Conservation (phyloP, 2,113 vertebrate species). For the Eonycteris spelaea region DNA sequence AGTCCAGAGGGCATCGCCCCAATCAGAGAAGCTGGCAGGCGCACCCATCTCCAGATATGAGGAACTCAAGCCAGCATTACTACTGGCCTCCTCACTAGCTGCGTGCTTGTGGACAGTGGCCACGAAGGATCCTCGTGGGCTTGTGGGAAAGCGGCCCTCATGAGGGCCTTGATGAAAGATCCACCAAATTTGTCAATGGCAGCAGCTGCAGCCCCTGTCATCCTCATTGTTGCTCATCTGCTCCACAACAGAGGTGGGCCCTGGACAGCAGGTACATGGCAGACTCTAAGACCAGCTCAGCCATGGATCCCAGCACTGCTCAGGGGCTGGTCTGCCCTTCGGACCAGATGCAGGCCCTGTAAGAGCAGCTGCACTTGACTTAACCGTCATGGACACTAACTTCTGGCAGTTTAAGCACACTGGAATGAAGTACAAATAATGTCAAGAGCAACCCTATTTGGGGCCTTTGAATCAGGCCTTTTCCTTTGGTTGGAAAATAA, state of each 20-base stretch:
- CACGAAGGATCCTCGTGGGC: background rate
- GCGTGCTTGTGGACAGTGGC: fast-evolving
- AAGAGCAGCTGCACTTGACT: background rate
- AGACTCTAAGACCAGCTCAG: background rate
- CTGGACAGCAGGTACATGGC: fast-evolving
- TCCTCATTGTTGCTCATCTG: background rate
- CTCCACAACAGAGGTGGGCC: background rate
- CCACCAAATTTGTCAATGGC: fast-evolving
- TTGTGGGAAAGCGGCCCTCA: background rate
- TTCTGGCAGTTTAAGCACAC: background rate
- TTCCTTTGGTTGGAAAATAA: background rate
- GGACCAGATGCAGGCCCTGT: background rate
- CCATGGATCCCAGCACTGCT: background rate
- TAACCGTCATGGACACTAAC: background rate
- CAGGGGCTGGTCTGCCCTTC: background rate
- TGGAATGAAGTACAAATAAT: background rate
- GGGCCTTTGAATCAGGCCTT: background rate
- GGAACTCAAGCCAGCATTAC: background rate
- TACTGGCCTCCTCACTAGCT: background rate
- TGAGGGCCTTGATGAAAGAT: background rate
- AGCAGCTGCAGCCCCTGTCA: background rate
- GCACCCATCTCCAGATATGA: background rate
- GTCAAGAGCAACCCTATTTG: background rate
- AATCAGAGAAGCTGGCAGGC: background rate
- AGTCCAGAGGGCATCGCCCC: background rate